Conservation (phyloP, 2,888 invertebrate genomes). For the Chironomus tentans region DNA sequence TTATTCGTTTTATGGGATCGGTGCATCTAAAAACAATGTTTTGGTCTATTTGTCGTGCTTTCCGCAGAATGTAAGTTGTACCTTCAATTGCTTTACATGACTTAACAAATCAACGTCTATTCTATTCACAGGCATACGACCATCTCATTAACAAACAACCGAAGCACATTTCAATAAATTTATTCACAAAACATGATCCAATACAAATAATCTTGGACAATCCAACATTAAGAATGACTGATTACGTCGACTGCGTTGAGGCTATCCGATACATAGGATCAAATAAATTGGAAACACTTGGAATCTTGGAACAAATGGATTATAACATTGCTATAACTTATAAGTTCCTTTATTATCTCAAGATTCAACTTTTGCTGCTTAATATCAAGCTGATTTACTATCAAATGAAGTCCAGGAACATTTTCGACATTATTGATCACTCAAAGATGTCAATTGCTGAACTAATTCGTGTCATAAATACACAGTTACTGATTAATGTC, state of each 20-base stretch:
- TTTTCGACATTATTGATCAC: background rate
- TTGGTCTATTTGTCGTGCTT: background rate
- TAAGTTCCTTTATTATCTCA: constrained; percentile 8
- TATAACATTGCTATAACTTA: background rate
- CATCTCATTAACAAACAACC: constrained; percentile 9
- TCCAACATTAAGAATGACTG: background rate
- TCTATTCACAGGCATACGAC: background rate
- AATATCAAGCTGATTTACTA: background rate
- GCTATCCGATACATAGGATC: background rate
- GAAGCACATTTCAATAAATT: background rate
- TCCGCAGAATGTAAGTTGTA: background rate
- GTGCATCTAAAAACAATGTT: background rate
- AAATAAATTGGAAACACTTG: background rate
- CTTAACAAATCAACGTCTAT: background rate
- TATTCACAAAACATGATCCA: background rate
- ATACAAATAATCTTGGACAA: background rate
- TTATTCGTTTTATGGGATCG: background rate
- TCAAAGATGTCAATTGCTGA: background rate
- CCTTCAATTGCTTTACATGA: too few relatives aligned
- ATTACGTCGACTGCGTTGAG: constrained; percentile 3
- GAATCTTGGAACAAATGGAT: background rate
- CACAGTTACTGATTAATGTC: background rate
- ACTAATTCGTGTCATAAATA: background rate
- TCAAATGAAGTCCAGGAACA: background rate
- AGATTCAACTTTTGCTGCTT: background rate